Percentiles rank a stretch among this genome's conserved stretches.
phyloP scores from a whole-genome alignment of 2,797 vertebrate species.

The Acestrorhynchus altus region DNA sequence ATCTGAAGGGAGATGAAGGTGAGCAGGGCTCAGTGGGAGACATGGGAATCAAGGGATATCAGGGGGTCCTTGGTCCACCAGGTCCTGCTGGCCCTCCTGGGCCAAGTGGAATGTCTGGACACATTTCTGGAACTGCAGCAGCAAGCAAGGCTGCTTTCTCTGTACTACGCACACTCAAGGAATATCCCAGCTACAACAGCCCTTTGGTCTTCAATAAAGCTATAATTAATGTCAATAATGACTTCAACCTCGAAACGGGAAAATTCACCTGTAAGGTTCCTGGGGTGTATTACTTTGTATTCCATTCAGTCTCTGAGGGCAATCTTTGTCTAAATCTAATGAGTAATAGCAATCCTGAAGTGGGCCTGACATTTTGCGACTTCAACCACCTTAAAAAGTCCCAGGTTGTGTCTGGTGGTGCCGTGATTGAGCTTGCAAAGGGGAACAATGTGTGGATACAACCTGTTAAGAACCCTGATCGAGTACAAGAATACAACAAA shows the following conservation, averaged over 20 bases:
- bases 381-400: slow-evolving; percentile 62
- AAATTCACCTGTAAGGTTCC: slow-evolving; percentile 77
- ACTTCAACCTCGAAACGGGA: slow-evolving; percentile 69
- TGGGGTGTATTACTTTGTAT: slow-evolving; percentile 83
- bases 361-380: slow-evolving; percentile 77
- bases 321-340: slow-evolving; percentile 76
- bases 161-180: slow-evolving; percentile 54
- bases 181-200: not conserved
- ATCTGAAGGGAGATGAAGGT: slow-evolving; percentile 51
- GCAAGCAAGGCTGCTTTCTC: slow-evolving; percentile 73
- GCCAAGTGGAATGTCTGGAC: slow-evolving; percentile 56
- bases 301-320: slow-evolving; percentile 69
- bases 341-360: fast-evolving
- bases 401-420: slow-evolving; percentile 80
- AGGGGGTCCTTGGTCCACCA: slow-evolving; percentile 63
- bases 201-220: slow-evolving; percentile 70
- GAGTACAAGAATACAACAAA: slow-evolving; percentile 61
- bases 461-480: slow-evolving; percentile 59
- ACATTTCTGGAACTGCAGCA: fast-evolving
- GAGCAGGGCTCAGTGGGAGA: slow-evolving; percentile 48
- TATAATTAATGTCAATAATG: slow-evolving; percentile 66
- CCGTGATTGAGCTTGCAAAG: slow-evolving; percentile 62
- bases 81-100: slow-evolving; percentile 76
- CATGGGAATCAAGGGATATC: slow-evolving; percentile 70
- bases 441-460: slow-evolving; percentile 75